A percentile compares a stretch with the other conserved stretches of the same genome.
phyloP scores from a whole-genome alignment of 1,140 invertebrate genomes.

The Thereuonema tuberculata region DNA sequence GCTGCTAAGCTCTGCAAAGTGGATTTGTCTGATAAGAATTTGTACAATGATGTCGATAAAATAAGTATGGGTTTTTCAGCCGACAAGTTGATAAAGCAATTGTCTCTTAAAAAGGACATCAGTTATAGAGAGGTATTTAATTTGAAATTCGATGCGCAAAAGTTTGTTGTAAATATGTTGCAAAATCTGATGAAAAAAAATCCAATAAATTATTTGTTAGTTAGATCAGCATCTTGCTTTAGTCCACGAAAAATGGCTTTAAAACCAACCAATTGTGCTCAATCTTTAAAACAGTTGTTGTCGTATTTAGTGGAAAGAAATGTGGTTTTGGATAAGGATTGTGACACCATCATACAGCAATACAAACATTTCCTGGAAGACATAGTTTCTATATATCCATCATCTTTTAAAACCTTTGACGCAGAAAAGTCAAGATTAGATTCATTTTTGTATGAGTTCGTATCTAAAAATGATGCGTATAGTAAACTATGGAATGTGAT shows the following conservation, averaged over 20 bases:
- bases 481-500: slow-evolving; percentile 14
- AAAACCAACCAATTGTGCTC: background rate
- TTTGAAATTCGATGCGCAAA: too few relatives aligned
- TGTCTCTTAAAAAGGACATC: too few relatives aligned
- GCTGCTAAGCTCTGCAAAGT: too few relatives aligned
- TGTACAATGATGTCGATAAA: too few relatives aligned
- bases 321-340: background rate
- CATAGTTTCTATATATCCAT: background rate
- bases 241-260: background rate
- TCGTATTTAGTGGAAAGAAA: background rate
- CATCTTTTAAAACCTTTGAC: background rate
- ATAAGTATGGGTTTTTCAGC: too few relatives aligned
- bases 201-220: background rate
- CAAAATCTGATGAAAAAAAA: background rate
- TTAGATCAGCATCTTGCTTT: background rate
- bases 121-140: too few relatives aligned
- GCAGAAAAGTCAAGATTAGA: slow-evolving; percentile 11
- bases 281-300: background rate
- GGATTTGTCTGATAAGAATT: too few relatives aligned
- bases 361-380: background rate
- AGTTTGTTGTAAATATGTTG: background rate
- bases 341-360: background rate
- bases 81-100: too few relatives aligned
- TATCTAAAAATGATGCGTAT: slow-evolving; percentile 5
- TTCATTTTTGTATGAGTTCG: slow-evolving; percentile 5